Evolutionary conservation across 2,888 invertebrate genomes (phyloP).

Genomic region (Drosophila mimica): DNA sequence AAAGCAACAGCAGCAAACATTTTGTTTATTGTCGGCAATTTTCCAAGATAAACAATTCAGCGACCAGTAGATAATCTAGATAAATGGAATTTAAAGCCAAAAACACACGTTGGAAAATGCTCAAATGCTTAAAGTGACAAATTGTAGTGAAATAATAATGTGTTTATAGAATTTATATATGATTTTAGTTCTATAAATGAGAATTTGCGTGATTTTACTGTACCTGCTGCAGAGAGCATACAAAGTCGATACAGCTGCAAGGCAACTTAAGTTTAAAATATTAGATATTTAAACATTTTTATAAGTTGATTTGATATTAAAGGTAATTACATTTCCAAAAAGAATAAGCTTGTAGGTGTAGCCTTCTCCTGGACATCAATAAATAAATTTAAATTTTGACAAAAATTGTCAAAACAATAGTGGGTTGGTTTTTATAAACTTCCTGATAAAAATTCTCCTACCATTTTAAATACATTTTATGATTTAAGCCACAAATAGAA

Average conservation of each 20-base stretch:
- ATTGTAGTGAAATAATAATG: conserved; percentile 20
- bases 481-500: not conserved
- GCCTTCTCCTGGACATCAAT: not conserved
- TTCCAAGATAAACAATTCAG: conserved; percentile 65
- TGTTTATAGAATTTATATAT: not conserved
- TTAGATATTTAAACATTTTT: not conserved
- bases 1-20: conserved; percentile 39
- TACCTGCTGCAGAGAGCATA: not conserved
- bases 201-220: not conserved
- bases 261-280: not conserved
- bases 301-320: not conserved
- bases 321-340: not conserved
- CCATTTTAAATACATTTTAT: not conserved
- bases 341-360: not conserved
- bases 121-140: conserved; percentile 24
- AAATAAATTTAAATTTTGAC: not conserved
- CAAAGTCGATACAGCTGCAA: not conserved
- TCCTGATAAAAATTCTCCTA: not conserved
- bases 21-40: conserved; percentile 55
- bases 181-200: conserved; percentile 9
- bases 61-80: conserved; percentile 30
- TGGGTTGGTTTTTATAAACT: not conserved
- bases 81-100: conserved; percentile 53
- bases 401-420: not conserved
- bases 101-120: conserved; percentile 36